phyloP scores from a whole-genome alignment of 2,888 invertebrate genomes.

The Antheraea assamensis region DNA sequence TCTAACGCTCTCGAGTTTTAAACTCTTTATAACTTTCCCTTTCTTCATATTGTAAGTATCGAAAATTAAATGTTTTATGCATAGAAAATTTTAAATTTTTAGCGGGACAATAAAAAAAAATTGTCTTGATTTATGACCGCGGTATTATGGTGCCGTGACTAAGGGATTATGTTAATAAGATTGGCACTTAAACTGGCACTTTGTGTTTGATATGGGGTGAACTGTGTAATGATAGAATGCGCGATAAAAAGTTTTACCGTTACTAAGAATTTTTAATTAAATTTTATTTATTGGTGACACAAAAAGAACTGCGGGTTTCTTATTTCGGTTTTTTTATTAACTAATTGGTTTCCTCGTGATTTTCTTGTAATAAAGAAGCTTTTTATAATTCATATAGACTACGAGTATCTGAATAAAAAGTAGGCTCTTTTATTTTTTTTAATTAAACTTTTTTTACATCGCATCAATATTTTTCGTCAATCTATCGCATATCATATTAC shows the following conservation, averaged over 20 bases:
- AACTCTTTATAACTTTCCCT: constrained; percentile 40
- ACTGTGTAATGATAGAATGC: constrained; percentile 18
- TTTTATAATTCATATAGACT: too few species aligned
- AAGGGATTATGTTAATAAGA: constrained; percentile 44
- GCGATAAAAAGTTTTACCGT: constrained; percentile 21
- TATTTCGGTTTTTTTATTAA: background rate
- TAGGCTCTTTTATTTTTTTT: too few species aligned
- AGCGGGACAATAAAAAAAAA: constrained; percentile 59
- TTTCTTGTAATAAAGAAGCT: too few species aligned
- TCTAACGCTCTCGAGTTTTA: constrained; percentile 24
- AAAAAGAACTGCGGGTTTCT: background rate
- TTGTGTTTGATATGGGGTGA: constrained; percentile 15
- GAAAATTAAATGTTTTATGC: constrained; percentile 75
- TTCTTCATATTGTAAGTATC: constrained; percentile 37
- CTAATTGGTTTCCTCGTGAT: too few species aligned
- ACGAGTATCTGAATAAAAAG: too few species aligned
- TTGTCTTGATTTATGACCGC: constrained; percentile 60
- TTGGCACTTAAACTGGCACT: constrained; percentile 12
- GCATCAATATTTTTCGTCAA: too few species aligned
- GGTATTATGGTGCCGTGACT: constrained; percentile 45
- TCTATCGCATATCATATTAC: too few species aligned
- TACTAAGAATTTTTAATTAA: constrained; percentile 6
- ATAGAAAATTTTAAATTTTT: constrained; percentile 58
- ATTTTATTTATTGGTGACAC: background rate
- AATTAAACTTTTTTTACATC: too few species aligned